Percentiles rank a stretch among this genome's conserved stretches.
Conservation (phyloP, 2,888 invertebrate species). For the Hoplodrina blanda region DNA sequence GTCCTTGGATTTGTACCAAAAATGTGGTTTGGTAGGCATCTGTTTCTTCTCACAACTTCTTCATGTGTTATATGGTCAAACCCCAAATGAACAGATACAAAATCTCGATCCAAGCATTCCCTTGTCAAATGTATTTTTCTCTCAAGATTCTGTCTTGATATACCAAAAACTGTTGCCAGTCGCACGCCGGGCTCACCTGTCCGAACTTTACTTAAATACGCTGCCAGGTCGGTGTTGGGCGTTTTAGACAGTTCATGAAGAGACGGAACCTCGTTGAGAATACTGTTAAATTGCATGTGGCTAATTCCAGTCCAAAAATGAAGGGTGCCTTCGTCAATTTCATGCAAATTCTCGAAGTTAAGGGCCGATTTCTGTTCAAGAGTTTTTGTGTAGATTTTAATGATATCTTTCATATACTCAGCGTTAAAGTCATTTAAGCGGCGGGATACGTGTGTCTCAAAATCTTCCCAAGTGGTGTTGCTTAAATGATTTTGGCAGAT, state of each 20-base stretch:
- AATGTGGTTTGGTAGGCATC: neutral
- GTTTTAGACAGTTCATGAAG: slow-evolving; percentile 7
- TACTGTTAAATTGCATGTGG: slow-evolving; percentile 3
- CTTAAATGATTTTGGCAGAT: slow-evolving; percentile 5
- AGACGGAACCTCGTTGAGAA: slow-evolving; percentile 4
- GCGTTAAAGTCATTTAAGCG: slow-evolving; percentile 7
- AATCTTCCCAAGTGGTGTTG: slow-evolving; percentile 10
- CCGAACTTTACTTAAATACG: slow-evolving; percentile 6
- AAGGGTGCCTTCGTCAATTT: slow-evolving; percentile 4
- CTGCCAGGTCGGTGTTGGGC: slow-evolving; percentile 5
- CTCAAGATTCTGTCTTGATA: slow-evolving; percentile 6
- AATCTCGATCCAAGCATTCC: slow-evolving; percentile 4
- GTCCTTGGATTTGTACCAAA: slow-evolving; percentile 3
- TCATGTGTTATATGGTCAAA: neutral
- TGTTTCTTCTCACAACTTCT: slow-evolving; percentile 1
- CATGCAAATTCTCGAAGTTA: slow-evolving; percentile 6
- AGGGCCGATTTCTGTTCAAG: slow-evolving; percentile 6
- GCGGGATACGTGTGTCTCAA: slow-evolving; percentile 8
- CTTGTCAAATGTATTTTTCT: slow-evolving; percentile 7
- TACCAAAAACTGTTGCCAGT: slow-evolving; percentile 2
- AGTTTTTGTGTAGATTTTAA: slow-evolving; percentile 10
- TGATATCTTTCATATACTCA: slow-evolving; percentile 4
- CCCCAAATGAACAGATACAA: slow-evolving; percentile 9
- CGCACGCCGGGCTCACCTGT: slow-evolving; percentile 6
- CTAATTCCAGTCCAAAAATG: slow-evolving; percentile 3